These are phyloP conservation scores for Drosophila navojoa DNA, from an alignment of 1,140 invertebrate species.

Conservation along the genomic window DNA sequence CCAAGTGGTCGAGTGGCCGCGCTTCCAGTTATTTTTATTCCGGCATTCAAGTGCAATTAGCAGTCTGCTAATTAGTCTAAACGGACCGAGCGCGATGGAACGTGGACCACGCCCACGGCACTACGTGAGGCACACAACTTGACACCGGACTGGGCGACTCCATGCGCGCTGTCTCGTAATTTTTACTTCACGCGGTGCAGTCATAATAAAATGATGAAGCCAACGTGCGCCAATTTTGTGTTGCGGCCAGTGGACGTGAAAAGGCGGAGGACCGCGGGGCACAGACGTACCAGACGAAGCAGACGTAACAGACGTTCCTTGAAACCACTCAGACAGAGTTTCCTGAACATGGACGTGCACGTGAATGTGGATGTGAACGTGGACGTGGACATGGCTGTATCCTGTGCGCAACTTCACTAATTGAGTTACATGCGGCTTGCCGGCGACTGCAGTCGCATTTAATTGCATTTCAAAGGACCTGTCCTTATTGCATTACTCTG, in stretches of 20 bases:
- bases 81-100: constrained; percentile 33
- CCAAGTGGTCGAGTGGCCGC: background rate
- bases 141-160: constrained; percentile 19
- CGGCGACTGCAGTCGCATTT: constrained; percentile 59
- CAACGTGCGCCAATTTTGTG: constrained; percentile 77
- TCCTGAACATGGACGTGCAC: constrained; percentile 7
- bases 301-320: background rate
- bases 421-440: constrained; percentile 64
- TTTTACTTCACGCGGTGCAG: constrained; percentile 59
- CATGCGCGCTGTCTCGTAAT: constrained; percentile 50
- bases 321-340: constrained; percentile 13
- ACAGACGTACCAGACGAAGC: background rate
- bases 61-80: constrained; percentile 76
- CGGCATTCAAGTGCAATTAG: constrained; percentile 75
- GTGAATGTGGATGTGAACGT: background rate
- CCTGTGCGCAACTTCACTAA: constrained; percentile 65
- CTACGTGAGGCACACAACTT: constrained; percentile 24
- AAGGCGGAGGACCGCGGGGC: background rate
- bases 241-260: constrained; percentile 40
- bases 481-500: constrained; percentile 52
- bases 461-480: constrained; percentile 72
- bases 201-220: constrained; percentile 79
- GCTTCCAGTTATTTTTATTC: constrained; percentile 48
- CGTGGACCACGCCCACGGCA: constrained; percentile 24
- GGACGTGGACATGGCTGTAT: constrained; percentile 8